Evolutionary conservation across 2,113 vertebrate genomes (phyloP).

Genomic region (Tonatia bakeri): DNA sequence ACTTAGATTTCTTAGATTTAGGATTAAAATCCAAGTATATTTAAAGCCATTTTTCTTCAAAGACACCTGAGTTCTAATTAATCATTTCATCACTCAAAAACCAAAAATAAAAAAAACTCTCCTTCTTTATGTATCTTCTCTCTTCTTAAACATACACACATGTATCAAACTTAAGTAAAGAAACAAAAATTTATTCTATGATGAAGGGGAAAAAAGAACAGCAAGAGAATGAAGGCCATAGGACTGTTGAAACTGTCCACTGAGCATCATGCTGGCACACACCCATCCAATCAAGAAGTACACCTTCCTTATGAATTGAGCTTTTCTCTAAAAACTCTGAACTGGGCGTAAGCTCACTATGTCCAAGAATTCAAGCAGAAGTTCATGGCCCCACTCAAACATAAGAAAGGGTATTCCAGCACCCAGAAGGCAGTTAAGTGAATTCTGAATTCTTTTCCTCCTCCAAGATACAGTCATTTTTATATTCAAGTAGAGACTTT

Average conservation of each 20-base stretch:
- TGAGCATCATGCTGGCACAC: not conserved
- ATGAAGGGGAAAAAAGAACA: not conserved
- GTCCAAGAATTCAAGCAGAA: not conserved
- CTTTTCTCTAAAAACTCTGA: not conserved
- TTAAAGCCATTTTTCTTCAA: conserved; percentile 13
- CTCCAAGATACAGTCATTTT: not conserved
- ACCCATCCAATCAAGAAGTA: not conserved
- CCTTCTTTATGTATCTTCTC: not conserved
- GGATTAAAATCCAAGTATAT: conserved; percentile 8
- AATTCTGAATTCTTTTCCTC: not conserved
- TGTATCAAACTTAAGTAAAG: not conserved
- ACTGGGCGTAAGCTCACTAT: not conserved
- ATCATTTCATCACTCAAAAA: not conserved
- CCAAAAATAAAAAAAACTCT: not conserved
- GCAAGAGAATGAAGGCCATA: not conserved
- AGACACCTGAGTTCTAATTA: not conserved
- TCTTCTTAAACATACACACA: not conserved
- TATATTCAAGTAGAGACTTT: not conserved
- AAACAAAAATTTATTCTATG: not conserved
- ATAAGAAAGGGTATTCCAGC: not conserved
- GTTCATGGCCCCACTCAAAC: not conserved
- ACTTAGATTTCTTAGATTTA: not conserved
- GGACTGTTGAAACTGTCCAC: not conserved
- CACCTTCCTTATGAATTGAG: not conserved
- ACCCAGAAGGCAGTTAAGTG: too few relatives aligned